These are phyloP conservation scores for Misgurnus mizolepis DNA, from an alignment of 2,113 vertebrate species.

Conservation along the genomic window DNA sequence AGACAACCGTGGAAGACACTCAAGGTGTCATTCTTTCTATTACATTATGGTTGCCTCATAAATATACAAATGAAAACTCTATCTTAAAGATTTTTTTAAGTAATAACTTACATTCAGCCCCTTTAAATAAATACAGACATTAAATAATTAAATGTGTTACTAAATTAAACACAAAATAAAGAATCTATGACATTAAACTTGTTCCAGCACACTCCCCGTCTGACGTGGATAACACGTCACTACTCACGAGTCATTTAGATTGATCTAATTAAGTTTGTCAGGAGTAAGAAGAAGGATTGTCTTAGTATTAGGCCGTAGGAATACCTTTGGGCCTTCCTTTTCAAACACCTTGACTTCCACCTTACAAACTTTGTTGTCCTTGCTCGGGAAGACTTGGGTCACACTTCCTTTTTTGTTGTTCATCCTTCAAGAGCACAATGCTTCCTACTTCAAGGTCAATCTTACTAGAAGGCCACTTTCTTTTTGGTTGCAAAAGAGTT, in stretches of 20 bases:
- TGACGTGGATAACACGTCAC: background rate
- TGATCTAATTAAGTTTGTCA: background rate
- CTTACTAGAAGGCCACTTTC: background rate
- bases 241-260: background rate
- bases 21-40: no score
- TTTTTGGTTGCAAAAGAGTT: constrained; percentile 5
- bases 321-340: background rate
- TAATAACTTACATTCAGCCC: no score
- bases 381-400: constrained; percentile 11
- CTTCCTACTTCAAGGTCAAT: background rate
- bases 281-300: background rate
- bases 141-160: background rate
- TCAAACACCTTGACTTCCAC: constrained; percentile 13
- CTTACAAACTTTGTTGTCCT: constrained; percentile 2
- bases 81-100: no score
- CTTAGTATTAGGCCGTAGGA: background rate
- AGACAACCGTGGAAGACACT: no score
- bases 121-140: background rate
- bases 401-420: constrained; percentile 13
- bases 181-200: background rate
- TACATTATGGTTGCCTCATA: no score
- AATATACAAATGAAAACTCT: no score
- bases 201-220: background rate
- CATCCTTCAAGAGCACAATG: constrained; percentile 1
- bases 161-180: background rate